Base-by-base conservation (phyloP, 2,888 invertebrate genomes). In the Erynnis tages region DNA sequence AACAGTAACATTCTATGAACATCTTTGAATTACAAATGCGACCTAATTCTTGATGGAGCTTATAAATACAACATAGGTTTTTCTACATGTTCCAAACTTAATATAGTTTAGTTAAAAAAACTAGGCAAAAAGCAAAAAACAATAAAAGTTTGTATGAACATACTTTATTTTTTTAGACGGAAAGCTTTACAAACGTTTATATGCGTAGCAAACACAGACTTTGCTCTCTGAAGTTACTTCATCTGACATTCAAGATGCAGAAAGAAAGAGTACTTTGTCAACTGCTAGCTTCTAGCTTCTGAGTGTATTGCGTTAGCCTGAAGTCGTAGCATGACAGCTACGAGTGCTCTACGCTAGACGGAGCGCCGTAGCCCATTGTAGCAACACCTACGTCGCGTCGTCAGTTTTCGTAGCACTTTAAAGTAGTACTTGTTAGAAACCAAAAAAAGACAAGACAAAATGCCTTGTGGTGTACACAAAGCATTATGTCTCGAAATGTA, bases 291-390 rank as follows among this genome's bases (percentile, higher is more conserved):
- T 43, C 7, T 19, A 21, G 5, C 19, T 19, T 21, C 23, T 23
- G n/a, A 21, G n/a, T n/a, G n/a, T 29, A 27, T 47, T 29, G 37
- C 30, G 37, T 38, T 38, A 23, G 14, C 40, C 32, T 40, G n/a
- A 40, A 40, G 34, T 47, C 30, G 23, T 13, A 30, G 4, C 21
- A 23, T 16, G 48, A 40, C 48, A 40, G 38, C 48, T 48, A 48
- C 48, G 40, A 48, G 48, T 8, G 40, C 40, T 48, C 48, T 48
- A 40, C 48, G 40, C 23, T 29, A 19, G 37, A 10, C 40, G 40
- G 38, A 48, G 48, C 30, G 11, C 21, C 48, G 38, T 48, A 38
- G 47, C 47, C 10, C 37, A 27, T 35, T 35, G 47, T 19, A 16
- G 40, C 38, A 32, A 21, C 14, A 16, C 16, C 38, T 32, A 48